These are phyloP conservation scores for Allobates femoralis DNA, from an alignment of 2,797 vertebrate species.

Conservation along the genomic window DNA sequence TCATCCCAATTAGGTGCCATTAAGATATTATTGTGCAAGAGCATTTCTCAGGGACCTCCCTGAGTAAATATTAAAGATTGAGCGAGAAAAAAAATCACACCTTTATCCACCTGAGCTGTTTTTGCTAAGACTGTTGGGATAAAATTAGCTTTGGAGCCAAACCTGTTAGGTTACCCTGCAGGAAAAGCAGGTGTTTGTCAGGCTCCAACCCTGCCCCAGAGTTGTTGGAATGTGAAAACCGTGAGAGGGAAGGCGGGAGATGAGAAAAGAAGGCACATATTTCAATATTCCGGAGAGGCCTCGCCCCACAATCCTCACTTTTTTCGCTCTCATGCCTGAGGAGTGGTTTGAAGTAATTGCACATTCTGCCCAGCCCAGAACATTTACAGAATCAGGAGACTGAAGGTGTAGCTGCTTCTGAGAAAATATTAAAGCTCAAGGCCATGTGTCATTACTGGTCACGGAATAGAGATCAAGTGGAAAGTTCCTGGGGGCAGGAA, in stretches of 20 bases:
- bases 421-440: slow-evolving; percentile 53
- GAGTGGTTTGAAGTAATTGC: slow-evolving; percentile 55
- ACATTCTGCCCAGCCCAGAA: slow-evolving; percentile 47
- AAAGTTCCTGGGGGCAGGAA: slow-evolving; percentile 47
- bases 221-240: slow-evolving; percentile 62
- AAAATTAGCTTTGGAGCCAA: slow-evolving; percentile 67
- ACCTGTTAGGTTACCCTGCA: slow-evolving; percentile 65
- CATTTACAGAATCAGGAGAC: slow-evolving; percentile 48
- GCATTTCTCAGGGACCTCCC: slow-evolving; percentile 50
- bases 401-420: slow-evolving; percentile 31
- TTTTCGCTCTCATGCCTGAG: slow-evolving; percentile 52
- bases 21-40: slow-evolving; percentile 48
- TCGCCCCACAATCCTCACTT: slow-evolving; percentile 61
- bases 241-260: slow-evolving; percentile 53
- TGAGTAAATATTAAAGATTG: slow-evolving; percentile 64
- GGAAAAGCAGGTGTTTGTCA: slow-evolving; percentile 57
- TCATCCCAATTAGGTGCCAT: slow-evolving; percentile 54
- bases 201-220: slow-evolving; percentile 65
- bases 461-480: slow-evolving; percentile 38
- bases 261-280: slow-evolving; percentile 66
- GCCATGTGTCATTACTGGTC: slow-evolving; percentile 53
- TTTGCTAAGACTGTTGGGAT: slow-evolving; percentile 58
- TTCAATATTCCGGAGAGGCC: slow-evolving; percentile 59
- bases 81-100: slow-evolving; percentile 57
- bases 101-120: slow-evolving; percentile 57